Evolutionary conservation across 64 coral and sea anemone species (phyloP), one percentile per base, ranked within the genome.

Genomic region (Pachyseris speciosa): DNA sequence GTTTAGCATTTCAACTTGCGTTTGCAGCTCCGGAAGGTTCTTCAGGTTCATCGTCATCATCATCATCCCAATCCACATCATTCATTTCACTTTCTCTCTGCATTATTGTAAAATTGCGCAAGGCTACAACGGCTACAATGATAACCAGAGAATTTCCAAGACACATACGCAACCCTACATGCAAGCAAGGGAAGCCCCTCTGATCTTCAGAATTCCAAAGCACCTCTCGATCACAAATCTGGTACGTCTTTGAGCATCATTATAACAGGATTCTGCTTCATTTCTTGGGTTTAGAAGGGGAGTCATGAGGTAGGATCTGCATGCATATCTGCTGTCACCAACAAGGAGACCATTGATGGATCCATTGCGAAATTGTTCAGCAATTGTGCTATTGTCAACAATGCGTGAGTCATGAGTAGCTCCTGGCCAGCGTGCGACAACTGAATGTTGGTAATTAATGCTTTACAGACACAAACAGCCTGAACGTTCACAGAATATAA

Each of bases 281-380:
- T 38, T 88, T 75, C 59, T 88, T 27, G 88, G 75, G 44, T 58
- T 51, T 1, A 90, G 60, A 64, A 90, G 67, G 15, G 75, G 74
- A 2, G 71, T 88, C 75, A 90, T 80, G 4, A 90, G 41, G 43
- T 50, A 90, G 20, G 74, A 49, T 52, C 48, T 65, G n/a, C 74
- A 78, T 11, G 72, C 72, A 89, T 89, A 78, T 30, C 87, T n/a
- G 31, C 72, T 77, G 40, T 89, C 87, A 41, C 75, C 88, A 71
- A 81, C 61, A 79, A 90, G 61, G 44, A 90, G 73, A 26, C 87
- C 87, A 90, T 70, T 78, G 7, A 69, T 64, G 17, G 68, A 47
- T 37, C 88, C 88, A 90, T 90, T 68, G 26, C 61, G 25, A 78
- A 81, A 7, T 76, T 52, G 67, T 33, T 68, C 28, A 2, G 29